Evolutionary conservation across 2,888 invertebrate genomes (phyloP), one percentile per base, ranked within the genome.

Genomic region (Stramonita haemastoma): DNA sequence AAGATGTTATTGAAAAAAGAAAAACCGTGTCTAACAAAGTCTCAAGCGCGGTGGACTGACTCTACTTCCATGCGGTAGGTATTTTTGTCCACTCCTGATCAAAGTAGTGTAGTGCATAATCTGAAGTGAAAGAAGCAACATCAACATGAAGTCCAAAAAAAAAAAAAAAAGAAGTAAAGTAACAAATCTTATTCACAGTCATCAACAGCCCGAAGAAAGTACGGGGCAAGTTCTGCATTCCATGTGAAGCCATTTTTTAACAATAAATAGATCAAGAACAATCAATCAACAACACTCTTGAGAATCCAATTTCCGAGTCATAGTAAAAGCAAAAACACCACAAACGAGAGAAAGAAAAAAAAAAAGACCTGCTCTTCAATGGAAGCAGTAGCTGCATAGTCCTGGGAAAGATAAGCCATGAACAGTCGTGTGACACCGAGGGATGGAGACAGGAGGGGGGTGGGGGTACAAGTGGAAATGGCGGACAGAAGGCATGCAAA

Each of bases 371-470:
- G 56, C 85, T 85, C 85, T 85, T 57, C 57, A 56, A 29, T 29
- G 85, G 57, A 29, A 56, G 57, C 56, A 29, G 57, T 34, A 86
- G 86, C 86, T 86, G 86, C 86, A 86, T 86, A 86, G 86, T 86
- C 86, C 66, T 32, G 19, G 19, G 34, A 86, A 60, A 86, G 34
- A 32, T n/a, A 57, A 57, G 32, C 34, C 22, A 22, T 17, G 32
- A 34, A 46, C 73, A 73, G 73, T 11, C 73, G 36, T 1, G 17
- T 29, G 57, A 85, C 4, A 85, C 29, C 57, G 5, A 85, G 29
- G 57, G 46, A n/a, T 13, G 79, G 79, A 32, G 17, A 15, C 13
- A 34, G 13, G 34, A n/a, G n/a, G 81, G 81, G 26, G 81, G 26
- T 34, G 34, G 34, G 34, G 81, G 34, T 15, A 81, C 13, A 36